These are phyloP conservation scores for Carettochelys insculpta DNA, from an alignment of 2,113 vertebrate genomes.

Conservation along the genomic window DNA sequence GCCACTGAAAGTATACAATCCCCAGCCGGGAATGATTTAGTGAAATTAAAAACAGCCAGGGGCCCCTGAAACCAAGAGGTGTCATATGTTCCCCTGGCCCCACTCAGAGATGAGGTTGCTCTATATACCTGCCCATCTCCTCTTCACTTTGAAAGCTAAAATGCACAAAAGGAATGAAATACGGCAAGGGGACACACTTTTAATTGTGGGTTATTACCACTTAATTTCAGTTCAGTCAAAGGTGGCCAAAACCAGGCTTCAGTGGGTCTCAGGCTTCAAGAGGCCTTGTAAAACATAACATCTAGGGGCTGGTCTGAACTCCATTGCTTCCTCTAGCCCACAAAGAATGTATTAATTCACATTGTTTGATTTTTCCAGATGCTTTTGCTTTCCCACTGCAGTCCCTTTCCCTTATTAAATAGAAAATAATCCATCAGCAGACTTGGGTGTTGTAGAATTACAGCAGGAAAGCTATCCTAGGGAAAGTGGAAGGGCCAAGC, in stretches of 20 bases:
- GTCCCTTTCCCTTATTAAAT: background rate
- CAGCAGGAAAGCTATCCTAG: background rate
- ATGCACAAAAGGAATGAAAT: constrained; percentile 63
- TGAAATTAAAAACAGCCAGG: constrained; percentile 82
- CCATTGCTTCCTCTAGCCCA: constrained; percentile 43
- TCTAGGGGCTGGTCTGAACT: constrained; percentile 49
- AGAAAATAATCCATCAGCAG: background rate
- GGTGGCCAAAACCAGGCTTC: constrained; percentile 61
- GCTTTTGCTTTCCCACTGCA: constrained; percentile 12
- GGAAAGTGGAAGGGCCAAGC: constrained; percentile 2
- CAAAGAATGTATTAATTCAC: constrained; percentile 56
- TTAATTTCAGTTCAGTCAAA: constrained; percentile 68
- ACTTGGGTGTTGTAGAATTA: background rate
- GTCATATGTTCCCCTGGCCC: constrained; percentile 76
- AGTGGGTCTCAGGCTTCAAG: constrained; percentile 58
- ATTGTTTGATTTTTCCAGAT: constrained; percentile 58
- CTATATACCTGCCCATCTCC: constrained; percentile 67
- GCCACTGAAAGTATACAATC: constrained; percentile 84
- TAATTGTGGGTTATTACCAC: constrained; percentile 71
- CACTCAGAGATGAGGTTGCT: constrained; percentile 77
- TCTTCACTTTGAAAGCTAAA: constrained; percentile 66
- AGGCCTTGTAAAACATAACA: constrained; percentile 64
- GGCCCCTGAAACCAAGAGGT: constrained; percentile 74
- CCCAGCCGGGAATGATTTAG: constrained; percentile 83
- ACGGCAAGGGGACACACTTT: constrained; percentile 52